Conservation (phyloP, 2,113 vertebrate species). For the Stegastes partitus region DNA sequence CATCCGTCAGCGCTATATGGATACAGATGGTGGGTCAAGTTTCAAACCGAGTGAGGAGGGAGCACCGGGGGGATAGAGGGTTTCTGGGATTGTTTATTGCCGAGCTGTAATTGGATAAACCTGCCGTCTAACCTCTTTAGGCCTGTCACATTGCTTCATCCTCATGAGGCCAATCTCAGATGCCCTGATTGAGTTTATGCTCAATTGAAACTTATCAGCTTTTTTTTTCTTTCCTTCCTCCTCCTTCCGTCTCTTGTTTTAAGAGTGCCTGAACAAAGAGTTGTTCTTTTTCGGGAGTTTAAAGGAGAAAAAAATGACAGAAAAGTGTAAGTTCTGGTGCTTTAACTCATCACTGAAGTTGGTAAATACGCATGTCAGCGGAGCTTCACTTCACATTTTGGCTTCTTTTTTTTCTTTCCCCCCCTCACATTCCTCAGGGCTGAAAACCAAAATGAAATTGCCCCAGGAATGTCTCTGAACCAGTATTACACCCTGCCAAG, state of each 20-base stretch:
- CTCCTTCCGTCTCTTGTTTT: conserved; percentile 31
- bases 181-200: conserved; percentile 76
- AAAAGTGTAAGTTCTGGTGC: background rate
- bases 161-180: conserved; percentile 74
- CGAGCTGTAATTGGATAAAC: conserved; percentile 81
- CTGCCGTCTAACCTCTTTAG: conserved; percentile 80
- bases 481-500: conserved; percentile 23
- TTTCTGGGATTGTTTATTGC: conserved; percentile 81
- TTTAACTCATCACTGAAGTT: background rate
- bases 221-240: rapidly evolving
- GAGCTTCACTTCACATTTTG: conserved; percentile 5
- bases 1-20: conserved; percentile 65
- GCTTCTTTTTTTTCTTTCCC: background rate
- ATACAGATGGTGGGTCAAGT: conserved; percentile 75
- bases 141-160: conserved; percentile 81
- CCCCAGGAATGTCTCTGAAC: conserved; percentile 39
- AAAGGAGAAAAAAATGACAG: no score
- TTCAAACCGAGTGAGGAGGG: conserved; percentile 63
- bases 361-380: background rate
- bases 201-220: conserved; percentile 77
- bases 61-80: conserved; percentile 54
- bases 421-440: background rate
- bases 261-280: conserved; percentile 45
- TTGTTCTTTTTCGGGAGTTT: conserved; percentile 8
- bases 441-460: conserved; percentile 29